Percentiles rank a stretch among this genome's conserved stretches.
phyloP scores from a whole-genome alignment of 2,113 vertebrate species.

The Crotalus helleri region DNA sequence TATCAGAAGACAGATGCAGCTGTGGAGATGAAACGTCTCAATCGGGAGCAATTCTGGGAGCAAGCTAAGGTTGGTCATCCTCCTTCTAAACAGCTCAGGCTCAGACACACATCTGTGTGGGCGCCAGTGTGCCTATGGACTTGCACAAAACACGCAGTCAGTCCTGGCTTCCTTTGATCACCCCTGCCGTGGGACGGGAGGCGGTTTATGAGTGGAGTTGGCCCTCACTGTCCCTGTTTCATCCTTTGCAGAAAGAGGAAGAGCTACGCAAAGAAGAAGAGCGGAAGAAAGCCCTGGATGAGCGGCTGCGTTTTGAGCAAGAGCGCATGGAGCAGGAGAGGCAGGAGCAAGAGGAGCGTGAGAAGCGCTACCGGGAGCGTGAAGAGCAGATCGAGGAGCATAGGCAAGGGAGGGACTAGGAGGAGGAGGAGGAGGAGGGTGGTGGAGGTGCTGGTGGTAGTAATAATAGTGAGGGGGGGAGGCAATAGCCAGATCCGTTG shows the following conservation, averaged over 20 bases:
- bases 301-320: slow-evolving; percentile 89
- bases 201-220: neutral
- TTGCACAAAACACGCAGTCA: neutral
- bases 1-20: slow-evolving; percentile 96
- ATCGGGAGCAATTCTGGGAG: slow-evolving; percentile 97
- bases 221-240: fast-evolving
- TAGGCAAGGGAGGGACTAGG: slow-evolving; percentile 67
- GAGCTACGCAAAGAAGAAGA: slow-evolving; percentile 95
- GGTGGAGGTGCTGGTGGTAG: neutral
- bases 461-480: neutral
- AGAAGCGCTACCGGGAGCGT: slow-evolving; percentile 87
- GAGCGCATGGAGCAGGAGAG: slow-evolving; percentile 94
- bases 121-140: neutral
- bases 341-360: slow-evolving; percentile 92
- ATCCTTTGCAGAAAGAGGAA: slow-evolving; percentile 82
- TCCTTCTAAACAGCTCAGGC: fast-evolving
- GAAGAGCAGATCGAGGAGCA: slow-evolving; percentile 94
- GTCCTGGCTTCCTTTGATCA: neutral
- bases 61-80: slow-evolving; percentile 85
- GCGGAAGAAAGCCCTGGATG: slow-evolving; percentile 84
- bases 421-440: neutral
- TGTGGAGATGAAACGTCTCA: slow-evolving; percentile 96
- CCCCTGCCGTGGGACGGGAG: slow-evolving; percentile 8
- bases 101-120: neutral
- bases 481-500: no score